Evolutionary conservation across 2,113 vertebrate genomes (phyloP).

Genomic region (Merops nubicus): DNA sequence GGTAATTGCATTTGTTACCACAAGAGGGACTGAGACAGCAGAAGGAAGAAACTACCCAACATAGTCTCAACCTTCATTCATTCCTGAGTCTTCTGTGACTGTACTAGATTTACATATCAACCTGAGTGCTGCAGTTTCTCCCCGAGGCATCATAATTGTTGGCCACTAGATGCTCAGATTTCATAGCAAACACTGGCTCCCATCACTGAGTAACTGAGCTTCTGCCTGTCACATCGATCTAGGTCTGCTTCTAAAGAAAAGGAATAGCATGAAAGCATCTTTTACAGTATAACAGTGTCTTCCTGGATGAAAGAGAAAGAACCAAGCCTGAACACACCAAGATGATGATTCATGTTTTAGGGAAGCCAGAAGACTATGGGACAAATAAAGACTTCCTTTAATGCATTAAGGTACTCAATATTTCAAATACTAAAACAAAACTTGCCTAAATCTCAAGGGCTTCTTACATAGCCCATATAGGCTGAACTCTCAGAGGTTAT

Average conservation of each 20-base stretch:
- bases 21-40: neutral
- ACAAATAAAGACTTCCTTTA: neutral
- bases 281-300: accelerated
- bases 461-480: neutral
- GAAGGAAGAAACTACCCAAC: neutral
- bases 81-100: neutral
- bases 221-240: neutral
- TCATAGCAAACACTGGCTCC: neutral
- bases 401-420: neutral
- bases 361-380: neutral
- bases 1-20: neutral
- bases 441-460: too few species aligned
- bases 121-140: neutral
- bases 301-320: neutral
- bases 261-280: neutral
- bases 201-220: neutral
- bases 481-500: neutral
- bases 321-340: neutral
- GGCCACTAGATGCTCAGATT: neutral
- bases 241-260: neutral
- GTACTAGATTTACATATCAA: neutral
- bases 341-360: neutral
- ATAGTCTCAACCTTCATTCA: neutral
- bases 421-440: neutral
- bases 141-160: neutral